Evolutionary conservation across 2,888 invertebrate species (phyloP), one percentile per base, ranked within the genome.

Genomic region (Agelastica alni): DNA sequence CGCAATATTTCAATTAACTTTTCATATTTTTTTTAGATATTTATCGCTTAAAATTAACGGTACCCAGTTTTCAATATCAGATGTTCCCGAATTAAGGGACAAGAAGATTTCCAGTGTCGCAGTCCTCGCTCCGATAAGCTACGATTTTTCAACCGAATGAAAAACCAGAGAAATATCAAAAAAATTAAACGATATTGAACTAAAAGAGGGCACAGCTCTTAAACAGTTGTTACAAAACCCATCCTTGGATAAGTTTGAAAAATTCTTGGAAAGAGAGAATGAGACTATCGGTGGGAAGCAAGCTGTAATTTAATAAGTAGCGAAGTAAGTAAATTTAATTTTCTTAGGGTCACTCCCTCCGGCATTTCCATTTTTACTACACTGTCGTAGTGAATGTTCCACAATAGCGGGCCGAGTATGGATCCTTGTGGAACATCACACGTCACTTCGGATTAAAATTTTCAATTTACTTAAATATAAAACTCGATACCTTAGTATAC

Each of bases 21-120:
- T n/a, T n/a, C n/a, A n/a, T 18, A 2, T 6, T 28, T n/a, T 17
- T 43, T 58, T 22, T 49, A 67, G 67, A 51, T 93, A 92, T 73
- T 78, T 93, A 51, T 92, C 92, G 9, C 77, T 93, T 41, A 91
- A 91, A 82, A 88, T 92, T 18, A 90, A 87, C 66, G 92, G 92
- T 1, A 86, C 89, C 18, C 88, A 91, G 65, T 93, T 93, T 70
- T 92, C 92, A 3, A 82, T 92, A 45, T 92, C 92, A 2, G 88
- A 91, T 69, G 86, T 85, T 16, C 83, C 85, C n/a, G 85, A 86
- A 69, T 75, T 93, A 16, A 83, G 82, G 66, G 90, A 89, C 41
- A 86, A 87, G 69, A 86, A 83, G 71, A 85, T 93, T n/a, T 85
- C 89, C 6, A 91, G 91, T 69, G 91, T 93, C 1, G 92, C 92